Evolutionary conservation across 2,888 invertebrate species (phyloP), one percentile per base, ranked within the genome.

Genomic region (Chirona hameri): DNA sequence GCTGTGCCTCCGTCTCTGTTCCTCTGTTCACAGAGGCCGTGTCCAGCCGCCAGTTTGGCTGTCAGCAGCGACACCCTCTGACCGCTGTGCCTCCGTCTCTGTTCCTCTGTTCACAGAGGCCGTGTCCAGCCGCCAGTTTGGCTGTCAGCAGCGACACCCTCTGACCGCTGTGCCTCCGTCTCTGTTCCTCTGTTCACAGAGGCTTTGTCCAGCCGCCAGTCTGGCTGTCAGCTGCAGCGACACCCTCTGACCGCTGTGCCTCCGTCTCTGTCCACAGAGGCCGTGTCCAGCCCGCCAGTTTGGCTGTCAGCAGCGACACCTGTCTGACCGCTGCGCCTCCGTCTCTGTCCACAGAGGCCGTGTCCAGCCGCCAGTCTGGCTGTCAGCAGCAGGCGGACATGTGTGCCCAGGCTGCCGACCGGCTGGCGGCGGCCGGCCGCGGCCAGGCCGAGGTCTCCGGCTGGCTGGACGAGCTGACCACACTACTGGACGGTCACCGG

Each of bases 381-480:
- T 39, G 57, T 27, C 72, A 82, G 72, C 82, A 79, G 46, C 76
- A 76, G 76, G 39, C 15, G 46, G 27, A 31, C 18, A 46, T 18
- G 46, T 27, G 39, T 21, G 39, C 57, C 4, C 82, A 84, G 84
- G 84, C 83, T 24, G 82, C 84, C 86, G 84, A 88, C 15, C 97
- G 97, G 87, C 95, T 96, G 87, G 95, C 97, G 88, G 95, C 96
- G 0, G 88, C 98, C 83, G 96, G 97, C 89, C 91, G 92, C 18
- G 97, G 97, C 0, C 93, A 96, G 87, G 91, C 91, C 84, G 97
- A 98, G 88, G 93, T 98, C 82, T 92, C 92, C 81, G 90, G 91
- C 72, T 98, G 98, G 98, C 88, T 98, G 55, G 93, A 94, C 85
- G 93, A 92, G 85, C 97, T 96, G 0, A 95, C 97, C 86, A 90